Percentiles rank a stretch among this genome's conserved stretches.
Conservation (phyloP, 2,888 invertebrate genomes). For the Catocala sponsa region DNA sequence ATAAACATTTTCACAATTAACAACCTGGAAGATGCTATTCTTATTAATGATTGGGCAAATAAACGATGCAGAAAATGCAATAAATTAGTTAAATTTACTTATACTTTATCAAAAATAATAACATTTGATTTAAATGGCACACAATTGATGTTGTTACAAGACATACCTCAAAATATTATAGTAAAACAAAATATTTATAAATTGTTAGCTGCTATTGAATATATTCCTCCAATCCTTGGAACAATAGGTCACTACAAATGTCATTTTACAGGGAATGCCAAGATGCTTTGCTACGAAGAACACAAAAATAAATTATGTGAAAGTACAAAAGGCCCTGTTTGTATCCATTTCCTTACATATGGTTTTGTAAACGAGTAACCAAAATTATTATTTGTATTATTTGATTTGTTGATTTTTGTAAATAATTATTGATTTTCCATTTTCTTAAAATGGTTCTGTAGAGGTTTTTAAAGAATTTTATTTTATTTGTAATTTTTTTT, state of each 20-base stretch:
- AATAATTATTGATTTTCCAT: neutral
- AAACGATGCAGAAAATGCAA: slow-evolving; percentile 35
- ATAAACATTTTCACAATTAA: slow-evolving; percentile 32
- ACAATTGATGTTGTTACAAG: slow-evolving; percentile 32
- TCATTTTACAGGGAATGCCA: slow-evolving; percentile 32
- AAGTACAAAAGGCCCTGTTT: slow-evolving; percentile 27
- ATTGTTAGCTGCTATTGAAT: slow-evolving; percentile 33
- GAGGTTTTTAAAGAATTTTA: too few species aligned
- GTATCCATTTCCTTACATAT: slow-evolving; percentile 30
- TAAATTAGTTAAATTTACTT: slow-evolving; percentile 33
- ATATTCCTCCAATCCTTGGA: slow-evolving; percentile 32
- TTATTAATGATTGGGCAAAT: slow-evolving; percentile 33
- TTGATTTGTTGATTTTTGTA: neutral
- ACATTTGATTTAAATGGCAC: slow-evolving; percentile 34
- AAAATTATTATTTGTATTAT: slow-evolving; percentile 18
- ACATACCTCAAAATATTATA: slow-evolving; percentile 33
- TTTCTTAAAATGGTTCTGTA: neutral
- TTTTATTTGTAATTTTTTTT: too few species aligned
- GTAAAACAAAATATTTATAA: slow-evolving; percentile 35
- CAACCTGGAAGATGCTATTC: slow-evolving; percentile 33
- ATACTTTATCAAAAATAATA: slow-evolving; percentile 35
- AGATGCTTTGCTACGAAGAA: slow-evolving; percentile 31
- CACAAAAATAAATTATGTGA: slow-evolving; percentile 29
- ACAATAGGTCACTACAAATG: slow-evolving; percentile 30
- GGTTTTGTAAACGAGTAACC: slow-evolving; percentile 32